Evolutionary conservation across 1,140 invertebrate genomes (phyloP).

Genomic region (Drosophila bocki): DNA sequence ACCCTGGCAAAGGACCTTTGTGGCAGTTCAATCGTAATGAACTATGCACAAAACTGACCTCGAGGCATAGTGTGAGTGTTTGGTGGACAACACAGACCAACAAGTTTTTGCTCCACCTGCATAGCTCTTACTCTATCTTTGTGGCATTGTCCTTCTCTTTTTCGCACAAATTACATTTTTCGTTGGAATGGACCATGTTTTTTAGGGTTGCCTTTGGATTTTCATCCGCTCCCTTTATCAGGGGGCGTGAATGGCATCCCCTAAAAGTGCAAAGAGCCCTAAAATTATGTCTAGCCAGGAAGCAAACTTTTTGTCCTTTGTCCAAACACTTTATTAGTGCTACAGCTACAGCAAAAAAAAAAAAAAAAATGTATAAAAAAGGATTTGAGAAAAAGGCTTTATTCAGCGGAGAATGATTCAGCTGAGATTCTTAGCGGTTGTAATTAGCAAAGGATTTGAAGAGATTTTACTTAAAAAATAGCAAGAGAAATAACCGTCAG

Average conservation of each 20-base stretch:
- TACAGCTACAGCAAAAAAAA: constrained; percentile 25
- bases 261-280: constrained; percentile 53
- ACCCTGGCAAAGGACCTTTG: constrained; percentile 57
- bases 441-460: constrained; percentile 19
- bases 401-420: background rate
- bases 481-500: no score
- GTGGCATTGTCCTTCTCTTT: constrained; percentile 16
- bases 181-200: constrained; percentile 39
- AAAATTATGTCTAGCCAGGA: constrained; percentile 82
- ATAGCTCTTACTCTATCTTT: constrained; percentile 20
- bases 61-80: constrained; percentile 41
- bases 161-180: constrained; percentile 72
- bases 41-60: constrained; percentile 80
- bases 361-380: constrained; percentile 25
- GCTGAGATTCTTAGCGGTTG: constrained; percentile 5
- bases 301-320: constrained; percentile 79
- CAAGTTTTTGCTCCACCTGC: constrained; percentile 55
- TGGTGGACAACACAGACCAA: constrained; percentile 62
- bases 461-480: background rate
- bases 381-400: constrained; percentile 13
- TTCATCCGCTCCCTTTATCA: constrained; percentile 22
- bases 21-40: constrained; percentile 78
- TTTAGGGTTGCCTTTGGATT: constrained; percentile 55
- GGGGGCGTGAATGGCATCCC: constrained; percentile 25
- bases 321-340: constrained; percentile 54